These are phyloP conservation scores for Hyposmocoma kahamanoa DNA, from an alignment of 1,140 invertebrate species.

Conservation along the genomic window DNA sequence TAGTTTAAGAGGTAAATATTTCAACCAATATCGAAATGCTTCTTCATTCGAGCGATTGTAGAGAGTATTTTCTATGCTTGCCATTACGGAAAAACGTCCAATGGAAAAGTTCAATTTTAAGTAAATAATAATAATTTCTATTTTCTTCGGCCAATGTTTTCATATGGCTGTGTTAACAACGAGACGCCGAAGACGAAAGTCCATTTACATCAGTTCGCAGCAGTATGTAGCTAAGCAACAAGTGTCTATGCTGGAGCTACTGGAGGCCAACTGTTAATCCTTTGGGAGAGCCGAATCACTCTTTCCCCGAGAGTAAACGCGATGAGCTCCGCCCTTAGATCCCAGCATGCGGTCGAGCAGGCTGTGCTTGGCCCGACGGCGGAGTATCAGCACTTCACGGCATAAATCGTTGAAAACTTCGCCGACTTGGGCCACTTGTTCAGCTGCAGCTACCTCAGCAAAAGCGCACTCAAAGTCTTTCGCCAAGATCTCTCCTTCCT, in stretches of 20 bases:
- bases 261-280: too few relatives aligned
- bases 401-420: conserved; percentile 90
- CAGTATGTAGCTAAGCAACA: neutral
- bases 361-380: conserved; percentile 89
- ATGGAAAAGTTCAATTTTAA: neutral
- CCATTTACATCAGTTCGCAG: neutral
- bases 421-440: conserved; percentile 86
- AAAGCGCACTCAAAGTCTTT: conserved; percentile 92
- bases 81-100: neutral
- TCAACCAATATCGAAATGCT: too few relatives aligned
- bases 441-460: conserved; percentile 91
- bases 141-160: neutral
- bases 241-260: neutral
- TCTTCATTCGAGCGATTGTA: too few relatives aligned
- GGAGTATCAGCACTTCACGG: conserved; percentile 83
- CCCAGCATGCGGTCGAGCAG: conserved; percentile 86
- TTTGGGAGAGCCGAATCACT: conserved; percentile 89
- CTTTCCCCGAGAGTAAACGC: conserved; percentile 87
- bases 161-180: neutral
- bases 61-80: too few relatives aligned
- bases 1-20: too few relatives aligned
- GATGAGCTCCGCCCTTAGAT: conserved; percentile 80
- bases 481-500: conserved; percentile 91
- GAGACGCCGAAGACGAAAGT: neutral
- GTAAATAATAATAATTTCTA: neutral